A percentile compares a stretch with the other conserved stretches of the same genome.
Conservation (phyloP, 35 echinoderm and acorn worm species). For the Acanthaster planci region DNA sequence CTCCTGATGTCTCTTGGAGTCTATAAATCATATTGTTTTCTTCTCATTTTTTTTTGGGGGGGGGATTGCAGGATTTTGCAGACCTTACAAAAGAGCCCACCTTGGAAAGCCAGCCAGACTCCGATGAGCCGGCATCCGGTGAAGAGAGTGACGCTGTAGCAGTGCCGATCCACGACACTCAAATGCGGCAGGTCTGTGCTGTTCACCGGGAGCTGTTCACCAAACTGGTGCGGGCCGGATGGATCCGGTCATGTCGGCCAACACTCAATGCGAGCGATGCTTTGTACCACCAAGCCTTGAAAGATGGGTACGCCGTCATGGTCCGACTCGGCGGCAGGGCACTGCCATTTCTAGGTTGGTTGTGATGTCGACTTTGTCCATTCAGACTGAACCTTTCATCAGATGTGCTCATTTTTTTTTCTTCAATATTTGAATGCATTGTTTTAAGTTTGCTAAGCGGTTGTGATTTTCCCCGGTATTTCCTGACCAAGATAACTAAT, state of each 20-base stretch:
- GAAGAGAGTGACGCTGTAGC: slow-evolving; percentile 36
- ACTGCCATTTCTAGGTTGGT: slow-evolving; percentile 56
- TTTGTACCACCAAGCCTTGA: slow-evolving; percentile 22
- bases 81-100: slow-evolving; percentile 68
- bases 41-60: too few relatives aligned
- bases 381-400: too few relatives aligned
- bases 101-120: slow-evolving; percentile 43
- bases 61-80: slow-evolving; percentile 72
- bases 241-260: not conserved
- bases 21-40: too few relatives aligned
- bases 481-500: too few relatives aligned
- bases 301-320: slow-evolving; percentile 27
- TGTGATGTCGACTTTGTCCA: not conserved
- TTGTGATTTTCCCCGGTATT: too few relatives aligned
- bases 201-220: slow-evolving; percentile 62
- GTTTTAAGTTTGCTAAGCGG: too few relatives aligned
- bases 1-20: too few relatives aligned
- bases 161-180: not conserved
- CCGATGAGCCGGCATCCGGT: not conserved
- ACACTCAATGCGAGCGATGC: not conserved
- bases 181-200: slow-evolving; percentile 44
- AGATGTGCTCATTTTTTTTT: too few relatives aligned
- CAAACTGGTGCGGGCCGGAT: slow-evolving; percentile 32
- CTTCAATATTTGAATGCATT: too few relatives aligned
- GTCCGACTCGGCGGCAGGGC: slow-evolving; percentile 34